A percentile compares a stretch with the other conserved stretches of the same genome.
phyloP scores from a whole-genome alignment of 2,797 vertebrate genomes.

The Lepilemur ruficaudatus region DNA sequence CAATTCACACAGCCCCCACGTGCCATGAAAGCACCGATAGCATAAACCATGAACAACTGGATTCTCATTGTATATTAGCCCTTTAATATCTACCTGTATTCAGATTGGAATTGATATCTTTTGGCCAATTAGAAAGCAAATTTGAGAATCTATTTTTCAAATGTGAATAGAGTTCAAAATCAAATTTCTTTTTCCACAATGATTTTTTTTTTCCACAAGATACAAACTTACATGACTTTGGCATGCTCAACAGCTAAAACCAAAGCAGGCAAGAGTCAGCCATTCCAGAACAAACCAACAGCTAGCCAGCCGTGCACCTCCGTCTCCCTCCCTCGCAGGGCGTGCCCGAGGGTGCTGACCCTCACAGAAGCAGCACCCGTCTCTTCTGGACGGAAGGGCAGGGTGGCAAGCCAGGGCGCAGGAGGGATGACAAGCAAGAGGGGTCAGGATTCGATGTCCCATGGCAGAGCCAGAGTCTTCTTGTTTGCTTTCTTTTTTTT shows the following conservation, averaged over 20 bases:
- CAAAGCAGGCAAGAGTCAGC: conserved; percentile 47
- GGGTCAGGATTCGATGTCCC: conserved; percentile 17
- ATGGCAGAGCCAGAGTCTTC: conserved; percentile 7
- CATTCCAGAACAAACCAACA: conserved; percentile 34
- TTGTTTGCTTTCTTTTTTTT: not conserved
- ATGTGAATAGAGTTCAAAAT: conserved; percentile 51
- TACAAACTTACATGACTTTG: conserved; percentile 49
- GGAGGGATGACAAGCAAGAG: conserved; percentile 10
- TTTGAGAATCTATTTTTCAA: not conserved
- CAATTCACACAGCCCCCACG: conserved; percentile 55
- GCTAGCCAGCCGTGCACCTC: not conserved
- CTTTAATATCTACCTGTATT: conserved; percentile 82
- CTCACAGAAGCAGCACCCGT: conserved; percentile 52
- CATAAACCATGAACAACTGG: conserved; percentile 55
- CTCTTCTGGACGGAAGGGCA: conserved; percentile 65
- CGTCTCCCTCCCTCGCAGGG: not conserved
- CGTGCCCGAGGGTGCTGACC: not conserved
- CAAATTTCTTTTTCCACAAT: conserved; percentile 39
- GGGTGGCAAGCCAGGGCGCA: not conserved
- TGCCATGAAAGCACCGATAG: conserved; percentile 39
- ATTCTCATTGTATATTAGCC: conserved; percentile 80
- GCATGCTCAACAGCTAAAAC: conserved; percentile 61
- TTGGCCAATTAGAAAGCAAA: conserved; percentile 67
- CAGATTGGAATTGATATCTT: conserved; percentile 60
- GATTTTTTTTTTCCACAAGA: conserved; percentile 66